These are phyloP conservation scores for Brachyrhaphis roseni DNA, from an alignment of 2,797 vertebrate genomes.

Conservation along the genomic window DNA sequence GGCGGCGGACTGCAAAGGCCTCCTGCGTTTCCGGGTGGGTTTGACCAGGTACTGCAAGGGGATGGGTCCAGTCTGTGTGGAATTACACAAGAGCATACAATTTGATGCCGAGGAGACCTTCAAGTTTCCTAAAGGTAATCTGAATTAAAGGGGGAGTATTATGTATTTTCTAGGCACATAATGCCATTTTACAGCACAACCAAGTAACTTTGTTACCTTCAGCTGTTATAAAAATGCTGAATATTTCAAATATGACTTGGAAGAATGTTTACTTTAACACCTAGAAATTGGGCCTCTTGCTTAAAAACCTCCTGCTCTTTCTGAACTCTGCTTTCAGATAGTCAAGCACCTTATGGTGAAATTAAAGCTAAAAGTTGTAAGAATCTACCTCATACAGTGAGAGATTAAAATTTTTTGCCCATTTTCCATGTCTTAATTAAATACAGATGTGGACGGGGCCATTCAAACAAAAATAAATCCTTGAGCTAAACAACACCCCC, in stretches of 20 bases:
- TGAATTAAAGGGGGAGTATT: background rate
- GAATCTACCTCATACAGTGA: background rate
- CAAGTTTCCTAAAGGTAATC: background rate
- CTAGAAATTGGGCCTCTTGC: no score
- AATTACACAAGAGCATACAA: background rate
- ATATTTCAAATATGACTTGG: no score
- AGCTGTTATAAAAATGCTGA: no score
- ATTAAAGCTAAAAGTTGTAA: background rate
- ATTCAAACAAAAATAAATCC: background rate
- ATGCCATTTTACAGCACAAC: no score
- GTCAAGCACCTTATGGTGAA: background rate
- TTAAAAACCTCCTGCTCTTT: no score
- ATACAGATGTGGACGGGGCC: background rate
- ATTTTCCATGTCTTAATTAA: background rate
- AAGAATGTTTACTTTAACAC: no score
- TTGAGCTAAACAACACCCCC: background rate
- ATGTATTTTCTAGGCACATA: no score
- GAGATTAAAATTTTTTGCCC: background rate
- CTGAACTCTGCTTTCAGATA: no score
- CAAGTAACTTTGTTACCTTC: no score
- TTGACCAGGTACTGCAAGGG: slow-evolving; percentile 95
- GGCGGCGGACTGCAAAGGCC: slow-evolving; percentile 72
- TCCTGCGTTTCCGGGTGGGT: slow-evolving; percentile 85
- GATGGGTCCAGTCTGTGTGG: slow-evolving; percentile 89
- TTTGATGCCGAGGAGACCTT: background rate